Conservation (phyloP, 2,888 invertebrate genomes). For the Chrysolina americana region DNA sequence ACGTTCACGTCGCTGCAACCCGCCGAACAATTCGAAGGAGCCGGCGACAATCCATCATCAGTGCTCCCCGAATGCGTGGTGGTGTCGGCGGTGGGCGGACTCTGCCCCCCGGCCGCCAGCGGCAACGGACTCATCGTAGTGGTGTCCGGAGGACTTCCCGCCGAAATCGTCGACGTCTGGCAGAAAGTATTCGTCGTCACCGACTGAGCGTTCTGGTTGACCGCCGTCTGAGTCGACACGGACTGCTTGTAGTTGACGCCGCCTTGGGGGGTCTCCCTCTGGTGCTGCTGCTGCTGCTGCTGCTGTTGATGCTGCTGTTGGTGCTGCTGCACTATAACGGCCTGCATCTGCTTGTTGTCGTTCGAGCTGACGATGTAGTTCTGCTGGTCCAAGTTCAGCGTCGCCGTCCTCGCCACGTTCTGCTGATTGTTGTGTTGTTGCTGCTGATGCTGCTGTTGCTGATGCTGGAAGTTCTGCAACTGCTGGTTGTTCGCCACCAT, state of each 20-base stretch:
- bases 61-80: conserved; percentile 68
- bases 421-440: conserved; percentile 57
- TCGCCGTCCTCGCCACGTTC: conserved; percentile 63
- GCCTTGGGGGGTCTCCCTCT: conserved; percentile 60
- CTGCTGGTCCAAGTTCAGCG: conserved; percentile 75
- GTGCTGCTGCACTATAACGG: conserved; percentile 55
- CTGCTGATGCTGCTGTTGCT: conserved; percentile 35
- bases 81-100: conserved; percentile 69
- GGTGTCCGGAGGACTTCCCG: conserved; percentile 85
- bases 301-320: no score
- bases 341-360: conserved; percentile 63
- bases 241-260: conserved; percentile 72
- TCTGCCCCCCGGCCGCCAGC: conserved; percentile 73
- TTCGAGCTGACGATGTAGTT: conserved; percentile 72
- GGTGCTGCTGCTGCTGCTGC: no score
- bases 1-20: conserved; percentile 62
- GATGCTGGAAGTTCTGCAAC: conserved; percentile 65
- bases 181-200: conserved; percentile 69
- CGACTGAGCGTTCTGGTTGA: conserved; percentile 70
- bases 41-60: conserved; percentile 68
- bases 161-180: conserved; percentile 67
- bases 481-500: conserved; percentile 81
- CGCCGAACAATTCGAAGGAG: conserved; percentile 67
- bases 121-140: conserved; percentile 89
- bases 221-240: conserved; percentile 83